phyloP scores from a whole-genome alignment of 2,113 vertebrate species.

The Indicator maculatus region DNA sequence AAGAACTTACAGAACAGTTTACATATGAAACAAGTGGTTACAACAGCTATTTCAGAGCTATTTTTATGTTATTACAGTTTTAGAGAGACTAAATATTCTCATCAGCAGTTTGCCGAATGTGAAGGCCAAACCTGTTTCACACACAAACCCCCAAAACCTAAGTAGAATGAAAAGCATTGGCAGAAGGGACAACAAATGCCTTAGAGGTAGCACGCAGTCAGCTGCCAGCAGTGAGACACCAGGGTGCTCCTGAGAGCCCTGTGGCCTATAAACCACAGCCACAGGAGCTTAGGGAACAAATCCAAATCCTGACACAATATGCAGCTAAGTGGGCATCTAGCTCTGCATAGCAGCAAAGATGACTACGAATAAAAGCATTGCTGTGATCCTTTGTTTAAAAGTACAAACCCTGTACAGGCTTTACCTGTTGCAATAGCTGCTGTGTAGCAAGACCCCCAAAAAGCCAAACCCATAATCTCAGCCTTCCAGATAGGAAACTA shows the following conservation, averaged over 20 bases:
- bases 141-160: neutral
- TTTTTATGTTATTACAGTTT: neutral
- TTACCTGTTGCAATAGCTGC: neutral
- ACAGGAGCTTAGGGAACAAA: neutral
- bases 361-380: no score
- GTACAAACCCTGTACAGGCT: no score
- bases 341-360: no score
- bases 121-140: neutral
- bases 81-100: neutral
- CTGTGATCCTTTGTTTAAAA: no score
- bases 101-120: neutral
- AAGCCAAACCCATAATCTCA: neutral
- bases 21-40: neutral
- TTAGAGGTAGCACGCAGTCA: rapidly evolving
- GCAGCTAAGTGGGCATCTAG: neutral
- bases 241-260: neutral
- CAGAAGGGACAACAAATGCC: neutral
- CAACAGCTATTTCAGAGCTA: neutral
- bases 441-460: neutral
- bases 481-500: neutral
- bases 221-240: neutral
- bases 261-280: rapidly evolving
- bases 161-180: neutral
- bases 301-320: neutral
- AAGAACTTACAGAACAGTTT: neutral